phyloP scores from a whole-genome alignment of 2,113 vertebrate genomes.

The Panurus biarmicus region DNA sequence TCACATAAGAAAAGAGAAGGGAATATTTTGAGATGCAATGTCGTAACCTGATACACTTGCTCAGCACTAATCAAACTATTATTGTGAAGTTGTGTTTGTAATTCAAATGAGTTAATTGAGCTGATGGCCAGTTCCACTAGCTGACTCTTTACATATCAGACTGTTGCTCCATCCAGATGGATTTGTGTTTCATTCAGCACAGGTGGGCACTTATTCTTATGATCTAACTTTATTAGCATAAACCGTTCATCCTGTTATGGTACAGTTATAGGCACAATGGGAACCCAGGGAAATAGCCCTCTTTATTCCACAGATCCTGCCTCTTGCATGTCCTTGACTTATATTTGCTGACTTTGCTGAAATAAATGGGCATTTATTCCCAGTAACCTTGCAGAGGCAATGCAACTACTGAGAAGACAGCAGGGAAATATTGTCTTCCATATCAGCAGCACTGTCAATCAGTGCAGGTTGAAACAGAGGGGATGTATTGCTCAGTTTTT shows the following conservation, averaged over 20 bases:
- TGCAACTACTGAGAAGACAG: slow-evolving; percentile 2
- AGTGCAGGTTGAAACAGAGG: not conserved
- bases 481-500: not conserved
- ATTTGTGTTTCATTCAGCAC: slow-evolving; percentile 45
- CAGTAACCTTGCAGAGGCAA: slow-evolving; percentile 41
- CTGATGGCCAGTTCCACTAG: not conserved
- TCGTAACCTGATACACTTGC: not conserved
- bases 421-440: not conserved
- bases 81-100: slow-evolving; percentile 1
- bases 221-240: slow-evolving; percentile 55
- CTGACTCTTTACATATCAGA: not conserved
- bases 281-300: slow-evolving; percentile 8
- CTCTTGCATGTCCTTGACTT: slow-evolving; percentile 47
- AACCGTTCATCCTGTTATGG: slow-evolving; percentile 33
- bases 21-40: not conserved
- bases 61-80: slow-evolving; percentile 28
- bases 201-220: slow-evolving; percentile 52
- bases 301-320: slow-evolving; percentile 42
- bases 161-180: slow-evolving; percentile 24
- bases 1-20: not conserved
- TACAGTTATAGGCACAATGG: slow-evolving; percentile 27
- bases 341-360: slow-evolving; percentile 39
- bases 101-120: slow-evolving; percentile 47
- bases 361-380: slow-evolving; percentile 50
- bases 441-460: not conserved